A percentile compares a stretch with the other conserved stretches of the same genome.
These are phyloP conservation scores for Meriones unguiculatus DNA, from an alignment of 2,113 vertebrate genomes.

Conservation along the genomic window DNA sequence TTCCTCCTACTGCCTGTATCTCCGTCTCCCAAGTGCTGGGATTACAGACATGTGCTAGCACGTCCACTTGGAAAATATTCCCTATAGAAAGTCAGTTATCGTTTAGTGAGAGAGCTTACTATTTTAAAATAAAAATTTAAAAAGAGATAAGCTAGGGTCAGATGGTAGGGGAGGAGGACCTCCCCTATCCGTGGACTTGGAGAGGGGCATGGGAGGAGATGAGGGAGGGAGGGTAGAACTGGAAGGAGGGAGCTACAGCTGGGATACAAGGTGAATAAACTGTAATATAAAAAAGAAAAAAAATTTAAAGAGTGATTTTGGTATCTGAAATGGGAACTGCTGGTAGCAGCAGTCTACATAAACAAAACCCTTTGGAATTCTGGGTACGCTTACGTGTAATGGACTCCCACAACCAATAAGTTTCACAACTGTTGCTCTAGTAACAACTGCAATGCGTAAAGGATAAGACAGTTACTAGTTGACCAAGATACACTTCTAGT, in stretches of 20 bases:
- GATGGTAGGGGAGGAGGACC: too few species aligned
- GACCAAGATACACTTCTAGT: background rate
- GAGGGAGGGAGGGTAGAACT: too few species aligned
- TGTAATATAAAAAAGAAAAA: too few species aligned
- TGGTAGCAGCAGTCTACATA: background rate
- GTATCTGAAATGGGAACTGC: constrained; percentile 31
- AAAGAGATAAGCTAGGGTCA: too few species aligned
- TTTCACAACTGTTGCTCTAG: background rate
- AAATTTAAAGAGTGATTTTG: background rate
- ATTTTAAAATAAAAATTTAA: constrained; percentile 28
- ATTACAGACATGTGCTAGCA: background rate
- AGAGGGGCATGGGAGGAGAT: too few species aligned
- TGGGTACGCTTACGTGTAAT: background rate
- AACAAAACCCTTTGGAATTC: background rate
- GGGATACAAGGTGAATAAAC: too few species aligned
- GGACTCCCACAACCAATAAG: background rate
- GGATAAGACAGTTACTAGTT: background rate
- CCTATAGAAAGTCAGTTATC: constrained; percentile 16
- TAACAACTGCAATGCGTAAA: background rate
- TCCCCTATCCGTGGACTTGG: too few species aligned
- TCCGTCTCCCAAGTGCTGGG: background rate
- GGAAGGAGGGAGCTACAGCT: too few species aligned
- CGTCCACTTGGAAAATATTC: background rate
- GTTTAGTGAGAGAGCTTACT: background rate
- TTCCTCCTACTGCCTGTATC: background rate